Percentiles rank a stretch among this genome's conserved stretches.
These are phyloP conservation scores for Lepas anatifera DNA, from an alignment of 2,888 invertebrate genomes.

Conservation along the genomic window DNA sequence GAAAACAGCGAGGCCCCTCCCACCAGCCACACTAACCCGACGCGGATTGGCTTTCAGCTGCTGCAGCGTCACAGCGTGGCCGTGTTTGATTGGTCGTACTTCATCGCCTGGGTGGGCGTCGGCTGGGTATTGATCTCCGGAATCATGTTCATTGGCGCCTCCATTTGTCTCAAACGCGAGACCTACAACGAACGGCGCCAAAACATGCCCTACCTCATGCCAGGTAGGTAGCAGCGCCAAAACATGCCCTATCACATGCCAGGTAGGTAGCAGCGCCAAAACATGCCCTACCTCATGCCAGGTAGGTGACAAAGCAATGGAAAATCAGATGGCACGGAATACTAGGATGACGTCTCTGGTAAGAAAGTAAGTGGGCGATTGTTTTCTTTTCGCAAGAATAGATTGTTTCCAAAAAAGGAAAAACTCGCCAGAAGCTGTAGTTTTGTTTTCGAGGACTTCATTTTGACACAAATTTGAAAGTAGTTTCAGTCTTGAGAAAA, in stretches of 20 bases:
- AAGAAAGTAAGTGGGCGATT: too few species aligned
- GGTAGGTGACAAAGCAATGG: constrained; percentile 58
- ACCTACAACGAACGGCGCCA: constrained; percentile 87
- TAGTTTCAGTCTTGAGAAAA: too few species aligned
- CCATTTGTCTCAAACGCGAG: constrained; percentile 86
- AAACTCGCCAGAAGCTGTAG: too few species aligned
- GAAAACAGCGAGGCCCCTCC: too few species aligned
- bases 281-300: constrained; percentile 65
- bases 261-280: constrained; percentile 63
- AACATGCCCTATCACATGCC: constrained; percentile 70
- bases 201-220: constrained; percentile 72
- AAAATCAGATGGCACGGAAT: too few species aligned
- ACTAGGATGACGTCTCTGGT: too few species aligned
- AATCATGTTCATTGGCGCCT: constrained; percentile 84
- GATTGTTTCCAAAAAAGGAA: too few species aligned
- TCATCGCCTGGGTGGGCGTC: constrained; percentile 47
- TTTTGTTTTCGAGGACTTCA: too few species aligned
- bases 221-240: constrained; percentile 58
- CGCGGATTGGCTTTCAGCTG: constrained; percentile 1
- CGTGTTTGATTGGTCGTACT: constrained; percentile 14
- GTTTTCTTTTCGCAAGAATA: too few species aligned
- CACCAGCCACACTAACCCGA: background rate
- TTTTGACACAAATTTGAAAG: too few species aligned
- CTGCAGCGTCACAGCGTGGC: background rate
- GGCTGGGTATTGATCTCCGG: constrained; percentile 58